phyloP scores from a whole-genome alignment of 2,888 invertebrate species.

The Macaria liturata region DNA sequence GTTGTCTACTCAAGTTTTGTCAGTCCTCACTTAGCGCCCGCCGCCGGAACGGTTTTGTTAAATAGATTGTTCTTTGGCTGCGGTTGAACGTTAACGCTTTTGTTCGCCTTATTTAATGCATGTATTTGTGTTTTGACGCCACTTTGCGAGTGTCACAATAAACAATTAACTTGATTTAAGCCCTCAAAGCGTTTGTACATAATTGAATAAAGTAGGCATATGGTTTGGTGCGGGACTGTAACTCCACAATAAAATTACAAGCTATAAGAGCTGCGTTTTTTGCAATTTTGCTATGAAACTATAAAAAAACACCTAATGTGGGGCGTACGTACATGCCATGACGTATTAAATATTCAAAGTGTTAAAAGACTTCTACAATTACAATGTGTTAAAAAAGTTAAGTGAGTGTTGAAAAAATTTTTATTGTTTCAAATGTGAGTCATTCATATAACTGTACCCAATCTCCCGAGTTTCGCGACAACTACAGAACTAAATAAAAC shows the following conservation, averaged over 20 bases:
- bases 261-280: no score
- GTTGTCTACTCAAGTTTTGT: slow-evolving; percentile 81
- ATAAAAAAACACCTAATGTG: no score
- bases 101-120: slow-evolving; percentile 65
- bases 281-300: no score
- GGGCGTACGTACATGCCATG: no score
- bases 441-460: not conserved
- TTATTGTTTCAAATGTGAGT: no score
- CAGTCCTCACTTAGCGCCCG: slow-evolving; percentile 72
- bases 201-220: no score
- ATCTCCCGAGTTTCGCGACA: slow-evolving; percentile 8
- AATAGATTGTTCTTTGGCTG: slow-evolving; percentile 69
- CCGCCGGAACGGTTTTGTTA: slow-evolving; percentile 60
- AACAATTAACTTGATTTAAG: slow-evolving; percentile 21
- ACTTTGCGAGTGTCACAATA: slow-evolving; percentile 37
- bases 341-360: no score
- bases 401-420: no score
- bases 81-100: slow-evolving; percentile 57
- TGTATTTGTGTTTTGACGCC: slow-evolving; percentile 42
- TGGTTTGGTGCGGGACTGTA: no score
- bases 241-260: no score
- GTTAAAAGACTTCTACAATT: no score
- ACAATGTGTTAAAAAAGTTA: no score
- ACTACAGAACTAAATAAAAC: slow-evolving; percentile 29
- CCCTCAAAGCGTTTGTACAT: slow-evolving; percentile 1